Conservation (phyloP, 2,888 invertebrate species). For the Phyto melanocephala region DNA sequence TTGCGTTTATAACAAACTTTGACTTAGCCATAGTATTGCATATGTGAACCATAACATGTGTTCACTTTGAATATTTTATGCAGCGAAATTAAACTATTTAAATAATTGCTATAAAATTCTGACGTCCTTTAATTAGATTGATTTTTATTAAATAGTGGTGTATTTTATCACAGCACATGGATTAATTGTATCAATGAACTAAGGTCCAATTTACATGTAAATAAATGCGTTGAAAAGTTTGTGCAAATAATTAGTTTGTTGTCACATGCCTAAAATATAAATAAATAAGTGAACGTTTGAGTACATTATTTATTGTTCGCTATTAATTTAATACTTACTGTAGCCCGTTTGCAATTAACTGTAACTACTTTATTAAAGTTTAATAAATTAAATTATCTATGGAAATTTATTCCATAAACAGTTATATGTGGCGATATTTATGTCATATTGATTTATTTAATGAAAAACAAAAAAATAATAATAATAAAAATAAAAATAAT, state of each 20-base stretch:
- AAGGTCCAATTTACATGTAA: background rate
- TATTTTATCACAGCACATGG: slow-evolving; percentile 19
- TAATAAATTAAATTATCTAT: slow-evolving; percentile 13
- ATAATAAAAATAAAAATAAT: too few relatives aligned
- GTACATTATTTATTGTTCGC: slow-evolving; percentile 9
- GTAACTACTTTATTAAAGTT: slow-evolving; percentile 30
- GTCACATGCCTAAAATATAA: slow-evolving; percentile 15
- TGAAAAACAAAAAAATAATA: too few relatives aligned
- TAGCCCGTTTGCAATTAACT: slow-evolving; percentile 25
- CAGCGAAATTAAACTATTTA: background rate
- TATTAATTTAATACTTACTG: background rate
- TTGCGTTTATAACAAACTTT: background rate
- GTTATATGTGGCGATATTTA: slow-evolving; percentile 1
- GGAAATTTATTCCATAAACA: slow-evolving; percentile 10
- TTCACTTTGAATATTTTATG: background rate
- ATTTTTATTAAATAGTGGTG: slow-evolving; percentile 11
- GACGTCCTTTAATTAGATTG: slow-evolving; percentile 10
- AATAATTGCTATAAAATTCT: background rate
- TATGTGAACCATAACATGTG: background rate
- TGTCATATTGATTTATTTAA: background rate
- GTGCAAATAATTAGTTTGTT: background rate
- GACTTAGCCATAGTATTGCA: background rate
- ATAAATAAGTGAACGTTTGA: background rate
- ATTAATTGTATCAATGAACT: slow-evolving; percentile 25
- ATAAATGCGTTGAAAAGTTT: background rate